phyloP scores from a whole-genome alignment of 2,888 invertebrate genomes.

The Habroteleia sp. region DNA sequence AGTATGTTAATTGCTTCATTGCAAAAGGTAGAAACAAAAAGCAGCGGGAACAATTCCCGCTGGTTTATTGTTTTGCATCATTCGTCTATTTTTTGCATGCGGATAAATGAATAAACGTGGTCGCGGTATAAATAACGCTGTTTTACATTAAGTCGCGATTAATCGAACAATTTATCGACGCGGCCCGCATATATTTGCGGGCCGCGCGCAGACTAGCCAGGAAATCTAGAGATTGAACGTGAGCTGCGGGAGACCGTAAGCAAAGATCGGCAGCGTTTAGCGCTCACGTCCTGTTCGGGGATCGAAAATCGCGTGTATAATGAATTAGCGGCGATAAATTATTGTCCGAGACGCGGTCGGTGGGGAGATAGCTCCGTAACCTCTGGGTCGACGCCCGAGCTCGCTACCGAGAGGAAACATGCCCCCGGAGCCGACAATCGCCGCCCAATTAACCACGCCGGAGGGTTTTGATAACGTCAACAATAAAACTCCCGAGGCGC shows the following conservation, averaged over 20 bases:
- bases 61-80: slow-evolving; percentile 40
- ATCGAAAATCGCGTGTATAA: slow-evolving; percentile 65
- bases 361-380: slow-evolving; percentile 31
- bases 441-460: slow-evolving; percentile 76
- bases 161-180: slow-evolving; percentile 62
- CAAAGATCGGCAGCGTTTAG: slow-evolving; percentile 62
- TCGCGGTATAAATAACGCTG: slow-evolving; percentile 56
- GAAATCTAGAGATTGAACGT: slow-evolving; percentile 62
- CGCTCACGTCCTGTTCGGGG: slow-evolving; percentile 60
- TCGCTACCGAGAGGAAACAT: slow-evolving; percentile 51
- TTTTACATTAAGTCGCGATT: slow-evolving; percentile 58
- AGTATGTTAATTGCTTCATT: too few species aligned
- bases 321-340: slow-evolving; percentile 64
- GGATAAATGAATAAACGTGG: slow-evolving; percentile 43
- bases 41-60: slow-evolving; percentile 23
- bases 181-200: slow-evolving; percentile 56
- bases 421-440: slow-evolving; percentile 70
- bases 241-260: slow-evolving; percentile 63
- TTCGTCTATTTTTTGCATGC: slow-evolving; percentile 20
- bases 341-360: slow-evolving; percentile 38
- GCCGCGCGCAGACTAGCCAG: slow-evolving; percentile 39
- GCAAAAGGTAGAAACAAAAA: not conserved
- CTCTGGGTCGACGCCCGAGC: slow-evolving; percentile 61
- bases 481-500: slow-evolving; percentile 70
- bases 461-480: slow-evolving; percentile 74